A percentile compares a stretch with the other conserved stretches of the same genome.
Conservation (phyloP, 2,888 invertebrate species). For the Eledona agricola region DNA sequence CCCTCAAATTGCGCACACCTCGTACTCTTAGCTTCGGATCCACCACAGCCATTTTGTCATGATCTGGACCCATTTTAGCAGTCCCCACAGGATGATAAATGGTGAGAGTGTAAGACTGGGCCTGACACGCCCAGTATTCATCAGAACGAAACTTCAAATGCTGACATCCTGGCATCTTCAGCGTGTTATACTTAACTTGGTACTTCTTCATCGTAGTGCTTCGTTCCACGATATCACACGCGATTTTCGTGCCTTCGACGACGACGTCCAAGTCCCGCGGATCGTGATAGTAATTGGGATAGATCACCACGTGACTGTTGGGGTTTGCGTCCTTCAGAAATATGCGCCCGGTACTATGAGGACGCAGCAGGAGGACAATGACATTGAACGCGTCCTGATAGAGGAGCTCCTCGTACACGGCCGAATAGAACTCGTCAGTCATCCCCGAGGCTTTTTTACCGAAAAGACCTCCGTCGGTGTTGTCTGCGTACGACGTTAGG, state of each 20-base stretch:
- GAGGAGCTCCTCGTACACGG: conserved; percentile 75
- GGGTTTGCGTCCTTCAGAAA: conserved; percentile 75
- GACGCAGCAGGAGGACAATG: conserved; percentile 76
- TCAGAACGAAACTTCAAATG: conserved; percentile 72
- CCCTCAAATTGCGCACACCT: conserved; percentile 74
- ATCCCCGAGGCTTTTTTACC: conserved; percentile 71
- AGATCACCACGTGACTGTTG: conserved; percentile 79
- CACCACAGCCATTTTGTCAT: conserved; percentile 72
- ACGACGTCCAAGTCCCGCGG: conserved; percentile 75
- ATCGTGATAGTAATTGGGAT: conserved; percentile 85
- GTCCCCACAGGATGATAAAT: conserved; percentile 86
- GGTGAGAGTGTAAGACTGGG: conserved; percentile 77
- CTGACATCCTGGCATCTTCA: conserved; percentile 73
- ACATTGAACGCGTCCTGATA: conserved; percentile 64
- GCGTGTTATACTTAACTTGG: conserved; percentile 71
- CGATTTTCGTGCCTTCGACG: conserved; percentile 80
- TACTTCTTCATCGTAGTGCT: conserved; percentile 70
- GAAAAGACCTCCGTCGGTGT: conserved; percentile 70
- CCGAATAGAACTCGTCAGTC: conserved; percentile 66
- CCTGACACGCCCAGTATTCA: conserved; percentile 80
- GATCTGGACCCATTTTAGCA: conserved; percentile 78
- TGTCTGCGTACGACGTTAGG: conserved; percentile 75
- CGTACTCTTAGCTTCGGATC: conserved; percentile 73
- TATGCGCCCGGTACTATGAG: conserved; percentile 75
- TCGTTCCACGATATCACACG: conserved; percentile 66